Conservation (phyloP, 1,140 invertebrate species). For the Lucilia cuprina region DNA sequence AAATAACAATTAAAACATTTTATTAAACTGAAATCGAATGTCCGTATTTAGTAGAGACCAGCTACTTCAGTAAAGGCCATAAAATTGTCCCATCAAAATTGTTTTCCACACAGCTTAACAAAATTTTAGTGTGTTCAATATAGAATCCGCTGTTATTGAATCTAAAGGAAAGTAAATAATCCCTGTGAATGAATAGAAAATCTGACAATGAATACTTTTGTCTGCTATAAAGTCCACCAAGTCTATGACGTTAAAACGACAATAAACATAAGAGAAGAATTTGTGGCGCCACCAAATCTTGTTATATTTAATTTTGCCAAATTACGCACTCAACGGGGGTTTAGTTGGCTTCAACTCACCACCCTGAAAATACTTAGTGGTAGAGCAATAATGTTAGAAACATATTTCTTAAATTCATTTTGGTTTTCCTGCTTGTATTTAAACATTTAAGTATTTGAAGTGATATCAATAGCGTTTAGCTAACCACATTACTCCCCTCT, state of each 20-base stretch:
- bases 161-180: conserved; percentile 56
- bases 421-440: conserved; percentile 2
- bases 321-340: too few relatives aligned
- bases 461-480: neutral
- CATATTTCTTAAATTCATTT: neutral
- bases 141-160: conserved; percentile 55
- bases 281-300: conserved; percentile 6
- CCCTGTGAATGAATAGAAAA: conserved; percentile 50
- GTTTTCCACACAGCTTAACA: neutral
- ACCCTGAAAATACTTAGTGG: too few relatives aligned
- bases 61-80: too few relatives aligned
- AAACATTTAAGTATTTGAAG: neutral
- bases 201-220: conserved; percentile 25
- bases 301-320: conserved; percentile 15
- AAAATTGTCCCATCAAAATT: neutral
- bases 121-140: conserved; percentile 46
- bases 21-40: too few relatives aligned
- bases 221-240: neutral
- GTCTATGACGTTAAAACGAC: neutral
- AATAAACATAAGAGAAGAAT: neutral
- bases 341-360: neutral
- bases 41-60: too few relatives aligned
- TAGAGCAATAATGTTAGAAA: neutral
- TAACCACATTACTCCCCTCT: neutral
- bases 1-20: neutral